These are phyloP conservation scores for Exocentrus adspersus DNA, from an alignment of 2,888 invertebrate genomes.

Conservation along the genomic window DNA sequence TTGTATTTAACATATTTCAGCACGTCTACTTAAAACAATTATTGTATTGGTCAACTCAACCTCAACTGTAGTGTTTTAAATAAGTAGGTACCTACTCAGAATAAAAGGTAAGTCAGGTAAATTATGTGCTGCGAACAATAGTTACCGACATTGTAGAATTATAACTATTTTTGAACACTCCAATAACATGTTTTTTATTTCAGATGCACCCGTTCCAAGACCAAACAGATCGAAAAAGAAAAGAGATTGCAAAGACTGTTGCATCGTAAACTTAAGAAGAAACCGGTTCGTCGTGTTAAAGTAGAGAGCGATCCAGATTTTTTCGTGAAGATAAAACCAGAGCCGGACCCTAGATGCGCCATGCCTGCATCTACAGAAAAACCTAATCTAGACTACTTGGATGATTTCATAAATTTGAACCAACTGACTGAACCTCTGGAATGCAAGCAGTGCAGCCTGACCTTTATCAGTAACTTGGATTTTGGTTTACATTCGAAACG, in stretches of 20 bases:
- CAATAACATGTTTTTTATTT: neutral
- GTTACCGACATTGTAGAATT: too few relatives aligned
- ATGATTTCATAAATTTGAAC: constrained; percentile 34
- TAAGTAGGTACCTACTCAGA: too few relatives aligned
- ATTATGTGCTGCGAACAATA: too few relatives aligned
- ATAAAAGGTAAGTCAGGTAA: too few relatives aligned
- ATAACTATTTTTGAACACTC: neutral
- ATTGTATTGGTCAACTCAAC: too few relatives aligned
- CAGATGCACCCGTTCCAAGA: neutral
- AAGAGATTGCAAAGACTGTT: neutral
- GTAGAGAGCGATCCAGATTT: neutral
- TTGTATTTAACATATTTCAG: too few relatives aligned
- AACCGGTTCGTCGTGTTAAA: neutral
- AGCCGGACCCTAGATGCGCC: too few relatives aligned
- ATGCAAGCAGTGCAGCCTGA: constrained; percentile 66
- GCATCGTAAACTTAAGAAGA: neutral
- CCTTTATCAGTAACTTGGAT: constrained; percentile 56
- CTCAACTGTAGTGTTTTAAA: too few relatives aligned
- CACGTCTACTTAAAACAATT: too few relatives aligned
- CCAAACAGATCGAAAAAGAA: neutral
- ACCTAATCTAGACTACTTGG: constrained; percentile 14
- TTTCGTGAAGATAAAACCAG: neutral
- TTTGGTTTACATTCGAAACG: constrained; percentile 49
- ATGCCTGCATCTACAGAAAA: neutral
- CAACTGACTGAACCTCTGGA: constrained; percentile 57